These are phyloP conservation scores for Drosophila yakuba DNA, from an alignment of 1,140 invertebrate species.

Conservation along the genomic window DNA sequence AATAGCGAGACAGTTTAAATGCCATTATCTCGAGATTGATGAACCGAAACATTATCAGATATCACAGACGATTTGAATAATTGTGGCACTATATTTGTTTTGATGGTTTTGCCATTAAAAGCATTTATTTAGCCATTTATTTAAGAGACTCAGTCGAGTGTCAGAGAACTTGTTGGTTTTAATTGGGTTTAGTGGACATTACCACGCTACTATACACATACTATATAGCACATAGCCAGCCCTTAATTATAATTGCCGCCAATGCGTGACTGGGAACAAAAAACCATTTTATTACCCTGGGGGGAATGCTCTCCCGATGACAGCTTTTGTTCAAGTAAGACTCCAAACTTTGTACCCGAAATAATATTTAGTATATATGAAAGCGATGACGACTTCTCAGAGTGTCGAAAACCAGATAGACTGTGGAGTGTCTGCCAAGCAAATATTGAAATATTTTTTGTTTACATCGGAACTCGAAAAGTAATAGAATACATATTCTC, in stretches of 20 bases:
- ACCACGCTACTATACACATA: neutral
- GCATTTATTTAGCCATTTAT: slow-evolving; percentile 4
- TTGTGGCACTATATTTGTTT: neutral
- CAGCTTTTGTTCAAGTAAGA: slow-evolving; percentile 18
- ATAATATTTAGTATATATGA: neutral
- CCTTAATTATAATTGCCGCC: slow-evolving; percentile 31
- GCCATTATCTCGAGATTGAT: slow-evolving; percentile 34
- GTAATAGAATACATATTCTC: neutral
- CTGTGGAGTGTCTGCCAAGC: neutral
- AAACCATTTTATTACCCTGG: slow-evolving; percentile 5
- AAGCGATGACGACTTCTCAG: neutral
- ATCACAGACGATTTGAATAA: slow-evolving; percentile 13
- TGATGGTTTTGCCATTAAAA: slow-evolving; percentile 16
- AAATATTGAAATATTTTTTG: neutral
- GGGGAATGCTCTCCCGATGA: slow-evolving; percentile 9
- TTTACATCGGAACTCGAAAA: neutral
- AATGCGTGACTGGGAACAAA: slow-evolving; percentile 34
- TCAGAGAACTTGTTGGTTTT: slow-evolving; percentile 13
- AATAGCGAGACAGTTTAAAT: neutral
- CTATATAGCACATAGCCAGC: slow-evolving; percentile 1
- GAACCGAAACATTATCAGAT: slow-evolving; percentile 27
- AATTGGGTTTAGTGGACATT: slow-evolving; percentile 28
- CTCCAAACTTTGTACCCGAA: neutral
- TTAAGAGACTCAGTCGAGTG: slow-evolving; percentile 1
- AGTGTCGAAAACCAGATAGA: slow-evolving; percentile 3